These are phyloP conservation scores for Electrona antarctica DNA, from an alignment of 2,113 vertebrate species.

Conservation along the genomic window DNA sequence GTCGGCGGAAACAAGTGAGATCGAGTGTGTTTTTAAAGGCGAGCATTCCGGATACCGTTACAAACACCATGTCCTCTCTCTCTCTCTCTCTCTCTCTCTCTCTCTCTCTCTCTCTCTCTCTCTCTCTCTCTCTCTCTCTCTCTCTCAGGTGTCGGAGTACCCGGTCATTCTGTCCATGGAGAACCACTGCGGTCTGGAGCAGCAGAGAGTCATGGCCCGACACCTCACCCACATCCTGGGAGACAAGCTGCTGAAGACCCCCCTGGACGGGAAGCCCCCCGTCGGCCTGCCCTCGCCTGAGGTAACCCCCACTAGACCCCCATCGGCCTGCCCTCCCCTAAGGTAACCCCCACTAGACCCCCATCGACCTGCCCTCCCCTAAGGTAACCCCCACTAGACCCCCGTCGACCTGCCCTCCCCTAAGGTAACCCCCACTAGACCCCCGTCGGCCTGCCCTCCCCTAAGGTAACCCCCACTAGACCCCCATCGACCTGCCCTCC, in stretches of 20 bases:
- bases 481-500: conserved; percentile 81
- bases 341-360: too few relatives aligned
- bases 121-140: conserved; percentile 21
- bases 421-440: too few relatives aligned
- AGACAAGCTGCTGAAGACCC: conserved; percentile 83
- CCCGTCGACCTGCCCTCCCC: conserved; percentile 84
- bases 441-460: conserved; percentile 83
- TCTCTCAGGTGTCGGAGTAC: conserved; percentile 84
- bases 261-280: conserved; percentile 75
- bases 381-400: too few relatives aligned
- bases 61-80: conserved; percentile 8
- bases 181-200: conserved; percentile 92
- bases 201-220: conserved; percentile 86
- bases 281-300: conserved; percentile 86
- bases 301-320: conserved; percentile 76
- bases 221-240: conserved; percentile 89
- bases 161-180: conserved; percentile 93
- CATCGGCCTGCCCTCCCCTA: conserved; percentile 84
- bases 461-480: too few relatives aligned
- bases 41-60: too few relatives aligned
- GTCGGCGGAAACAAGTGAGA: too few relatives aligned
- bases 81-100: conserved; percentile 31
- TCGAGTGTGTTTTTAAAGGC: too few relatives aligned
- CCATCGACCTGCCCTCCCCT: conserved; percentile 84
- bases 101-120: conserved; percentile 23